Percentiles rank a stretch among this genome's conserved stretches.
These are phyloP conservation scores for Zosterops lateralis DNA, from an alignment of 2,113 vertebrate genomes.

Conservation along the genomic window DNA sequence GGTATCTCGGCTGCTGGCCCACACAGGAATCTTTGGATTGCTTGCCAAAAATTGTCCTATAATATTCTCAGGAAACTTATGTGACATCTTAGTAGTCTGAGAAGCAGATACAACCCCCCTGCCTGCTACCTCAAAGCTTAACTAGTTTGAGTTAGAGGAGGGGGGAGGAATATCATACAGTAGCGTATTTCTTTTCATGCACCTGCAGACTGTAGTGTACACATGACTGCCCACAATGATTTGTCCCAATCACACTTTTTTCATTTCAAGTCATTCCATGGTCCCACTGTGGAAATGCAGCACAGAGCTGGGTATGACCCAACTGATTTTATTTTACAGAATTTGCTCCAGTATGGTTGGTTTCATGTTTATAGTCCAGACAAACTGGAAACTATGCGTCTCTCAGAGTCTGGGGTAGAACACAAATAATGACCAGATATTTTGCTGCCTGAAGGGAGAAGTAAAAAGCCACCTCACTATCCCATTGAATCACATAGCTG, in stretches of 20 bases:
- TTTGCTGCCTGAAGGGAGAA: neutral
- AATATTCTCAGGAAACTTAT: slow-evolving; percentile 31
- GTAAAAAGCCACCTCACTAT: neutral
- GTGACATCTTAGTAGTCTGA: slow-evolving; percentile 31
- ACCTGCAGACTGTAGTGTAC: neutral
- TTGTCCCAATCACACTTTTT: neutral
- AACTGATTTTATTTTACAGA: neutral
- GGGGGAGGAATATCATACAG: neutral
- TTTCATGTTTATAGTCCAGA: neutral
- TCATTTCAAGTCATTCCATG: neutral
- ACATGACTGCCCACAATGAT: neutral
- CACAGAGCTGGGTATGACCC: neutral
- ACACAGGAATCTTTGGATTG: neutral
- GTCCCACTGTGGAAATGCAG: neutral
- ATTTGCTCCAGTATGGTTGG: neutral
- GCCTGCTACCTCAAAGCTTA: slow-evolving; percentile 2
- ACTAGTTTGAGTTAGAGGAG: neutral
- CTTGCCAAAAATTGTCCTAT: slow-evolving; percentile 47
- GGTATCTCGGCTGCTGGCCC: slow-evolving; percentile 32
- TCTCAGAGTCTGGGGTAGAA: neutral
- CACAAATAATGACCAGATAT: neutral
- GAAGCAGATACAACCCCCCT: neutral
- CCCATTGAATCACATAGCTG: neutral
- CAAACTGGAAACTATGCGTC: neutral
- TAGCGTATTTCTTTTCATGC: neutral